Base-by-base conservation (phyloP, 2,797 vertebrate genomes). In the Parambassis ranga region DNA sequence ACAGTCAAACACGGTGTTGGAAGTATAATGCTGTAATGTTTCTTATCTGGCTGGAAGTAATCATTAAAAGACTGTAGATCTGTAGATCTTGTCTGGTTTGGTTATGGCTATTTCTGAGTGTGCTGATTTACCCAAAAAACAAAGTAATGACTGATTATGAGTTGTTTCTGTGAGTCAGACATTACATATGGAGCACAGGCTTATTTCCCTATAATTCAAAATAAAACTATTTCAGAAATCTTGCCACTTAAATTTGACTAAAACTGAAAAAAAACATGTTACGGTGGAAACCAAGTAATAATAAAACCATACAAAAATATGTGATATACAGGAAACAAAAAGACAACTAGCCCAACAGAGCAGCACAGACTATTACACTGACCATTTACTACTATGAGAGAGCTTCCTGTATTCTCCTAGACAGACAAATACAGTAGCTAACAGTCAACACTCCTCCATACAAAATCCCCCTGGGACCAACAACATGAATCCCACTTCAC, bases 311-410 rank as follows among this genome's bases (percentile, higher is more conserved):
- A 44, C 7, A 35, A n/a, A 15, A n/a, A n/a, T n/a, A 38, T 39
- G 2, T 2, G 3, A 32, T 9, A 33, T 13, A 30, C 36, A 59
- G 7, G 18, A 56, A 61, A 64, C 22, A 51, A 41, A 7, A 24
- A 13, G 6, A 60, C 14, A 52, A 26, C 4, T 41, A 18, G 43
- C 14, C n/a, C 28, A 55, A 32, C 10, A 22, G 16, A 20, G 27
- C 6, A 41, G 31, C 41, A 19, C 11, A 33, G 28, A 20, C 19
- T 35, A 39, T 37, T 28, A 35, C 19, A 66, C 66, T 68, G 61
- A 81, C 64, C 61, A 81, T 74, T 70, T n/a, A n/a, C n/a, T 10
- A 46, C 22, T 33, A 19, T 39, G 6, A 56, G 4, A 65, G 28
- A 32, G 30, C 33, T 19, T 28, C 42, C 10, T 65, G 65, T 75